Percentiles rank a stretch among this genome's conserved stretches.
phyloP scores from a whole-genome alignment of 2,888 invertebrate species.

The Gonocerus acuteangulatus region DNA sequence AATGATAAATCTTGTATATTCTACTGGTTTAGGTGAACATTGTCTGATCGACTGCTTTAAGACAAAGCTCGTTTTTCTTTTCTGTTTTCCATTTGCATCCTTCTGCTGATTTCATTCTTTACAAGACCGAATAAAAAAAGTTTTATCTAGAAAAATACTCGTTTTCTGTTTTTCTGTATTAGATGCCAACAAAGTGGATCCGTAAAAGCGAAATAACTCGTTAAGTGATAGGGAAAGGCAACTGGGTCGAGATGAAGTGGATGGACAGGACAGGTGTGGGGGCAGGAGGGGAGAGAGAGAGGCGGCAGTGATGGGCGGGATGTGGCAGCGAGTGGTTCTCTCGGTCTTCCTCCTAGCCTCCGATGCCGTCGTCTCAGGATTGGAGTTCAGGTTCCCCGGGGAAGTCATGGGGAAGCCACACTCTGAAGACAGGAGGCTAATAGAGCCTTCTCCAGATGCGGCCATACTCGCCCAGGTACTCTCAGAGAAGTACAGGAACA shows the following conservation, averaged over 20 bases:
- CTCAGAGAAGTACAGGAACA: slow-evolving; percentile 30
- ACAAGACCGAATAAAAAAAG: too few relatives aligned
- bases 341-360: background rate
- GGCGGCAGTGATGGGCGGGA: slow-evolving; percentile 9
- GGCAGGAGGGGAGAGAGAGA: background rate
- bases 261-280: background rate
- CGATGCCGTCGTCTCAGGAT: background rate
- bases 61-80: too few relatives aligned
- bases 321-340: slow-evolving; percentile 14
- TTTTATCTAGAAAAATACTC: too few relatives aligned
- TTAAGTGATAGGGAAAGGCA: too few relatives aligned
- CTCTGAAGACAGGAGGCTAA: background rate
- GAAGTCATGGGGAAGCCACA: slow-evolving; percentile 9
- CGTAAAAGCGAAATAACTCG: too few relatives aligned
- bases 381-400: slow-evolving; percentile 32
- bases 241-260: background rate
- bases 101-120: too few relatives aligned
- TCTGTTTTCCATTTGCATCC: too few relatives aligned
- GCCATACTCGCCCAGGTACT: slow-evolving; percentile 32
- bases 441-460: slow-evolving; percentile 23
- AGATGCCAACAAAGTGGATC: too few relatives aligned
- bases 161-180: too few relatives aligned
- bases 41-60: too few relatives aligned
- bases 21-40: too few relatives aligned
- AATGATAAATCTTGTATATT: too few relatives aligned